These are phyloP conservation scores for Drosophila athabasca DNA, from an alignment of 1,140 invertebrate genomes.

Conservation along the genomic window DNA sequence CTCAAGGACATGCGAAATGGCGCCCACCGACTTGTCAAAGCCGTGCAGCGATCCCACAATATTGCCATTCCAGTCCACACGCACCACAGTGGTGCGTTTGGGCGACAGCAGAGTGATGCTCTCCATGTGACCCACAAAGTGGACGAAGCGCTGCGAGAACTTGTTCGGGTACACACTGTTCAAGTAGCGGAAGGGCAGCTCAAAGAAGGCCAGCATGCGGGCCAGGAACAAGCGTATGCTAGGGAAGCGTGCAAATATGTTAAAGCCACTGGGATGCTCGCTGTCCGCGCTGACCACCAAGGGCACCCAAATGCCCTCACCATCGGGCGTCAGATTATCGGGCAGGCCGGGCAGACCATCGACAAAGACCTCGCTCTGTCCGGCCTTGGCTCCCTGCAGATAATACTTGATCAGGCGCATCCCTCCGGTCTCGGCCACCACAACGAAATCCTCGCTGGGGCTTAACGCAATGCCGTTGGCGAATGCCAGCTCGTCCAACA, in stretches of 20 bases:
- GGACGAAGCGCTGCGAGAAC: conserved; percentile 68
- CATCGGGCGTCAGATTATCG: conserved; percentile 89
- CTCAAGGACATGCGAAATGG: conserved; percentile 86
- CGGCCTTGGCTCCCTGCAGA: conserved; percentile 88
- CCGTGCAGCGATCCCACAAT: conserved; percentile 86
- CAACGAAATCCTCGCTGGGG: conserved; percentile 89
- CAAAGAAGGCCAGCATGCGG: conserved; percentile 84
- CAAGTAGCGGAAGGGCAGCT: conserved; percentile 85
- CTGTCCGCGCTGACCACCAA: conserved; percentile 85
- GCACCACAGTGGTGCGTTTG: conserved; percentile 85
- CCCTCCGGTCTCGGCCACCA: conserved; percentile 88
- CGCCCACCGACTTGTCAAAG: conserved; percentile 83
- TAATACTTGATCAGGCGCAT: conserved; percentile 87
- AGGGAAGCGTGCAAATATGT: conserved; percentile 86
- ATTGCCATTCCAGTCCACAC: conserved; percentile 87
- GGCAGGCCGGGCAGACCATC: conserved; percentile 91
- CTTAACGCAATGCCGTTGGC: conserved; percentile 91
- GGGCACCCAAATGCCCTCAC: conserved; percentile 88
- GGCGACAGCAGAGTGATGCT: conserved; percentile 66
- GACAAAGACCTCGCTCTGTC: conserved; percentile 88
- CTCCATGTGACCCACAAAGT: conserved; percentile 84
- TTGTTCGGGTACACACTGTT: conserved; percentile 84
- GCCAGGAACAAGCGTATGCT: conserved; percentile 86
- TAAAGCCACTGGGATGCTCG: conserved; percentile 84
- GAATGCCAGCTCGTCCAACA: conserved; percentile 89